These are phyloP conservation scores for Pollenia griseotomentosa DNA, from an alignment of 2,888 invertebrate genomes.

Conservation along the genomic window DNA sequence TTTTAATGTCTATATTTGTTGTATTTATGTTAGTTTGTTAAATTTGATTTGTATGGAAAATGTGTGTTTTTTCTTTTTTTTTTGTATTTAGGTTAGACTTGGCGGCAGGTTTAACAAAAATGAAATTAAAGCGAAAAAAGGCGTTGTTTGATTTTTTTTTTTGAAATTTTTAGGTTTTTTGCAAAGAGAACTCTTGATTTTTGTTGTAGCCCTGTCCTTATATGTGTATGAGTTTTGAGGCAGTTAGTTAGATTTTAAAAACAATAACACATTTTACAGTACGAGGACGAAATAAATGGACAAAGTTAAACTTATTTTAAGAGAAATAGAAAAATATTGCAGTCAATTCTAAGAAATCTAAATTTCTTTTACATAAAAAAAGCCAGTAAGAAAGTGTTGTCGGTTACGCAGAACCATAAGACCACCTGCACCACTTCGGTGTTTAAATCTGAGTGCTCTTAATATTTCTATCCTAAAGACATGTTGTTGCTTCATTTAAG, in stretches of 20 bases:
- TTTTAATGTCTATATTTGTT: constrained; percentile 41
- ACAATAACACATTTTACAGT: constrained; percentile 33
- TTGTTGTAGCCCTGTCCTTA: constrained; percentile 25
- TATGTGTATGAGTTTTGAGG: constrained; percentile 11
- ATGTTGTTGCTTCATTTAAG: too few relatives aligned
- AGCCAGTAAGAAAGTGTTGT: too few relatives aligned
- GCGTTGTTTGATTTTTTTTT: constrained; percentile 64
- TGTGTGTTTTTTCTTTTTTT: neutral
- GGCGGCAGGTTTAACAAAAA: constrained; percentile 63
- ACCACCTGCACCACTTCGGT: too few relatives aligned
- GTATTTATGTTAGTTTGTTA: constrained; percentile 12
- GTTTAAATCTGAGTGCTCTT: too few relatives aligned
- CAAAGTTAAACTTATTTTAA: neutral
- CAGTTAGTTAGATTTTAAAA: constrained; percentile 15
- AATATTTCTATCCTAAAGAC: too few relatives aligned
- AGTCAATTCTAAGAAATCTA: too few relatives aligned
- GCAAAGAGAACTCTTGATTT: constrained; percentile 27
- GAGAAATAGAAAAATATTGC: neutral
- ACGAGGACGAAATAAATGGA: neutral
- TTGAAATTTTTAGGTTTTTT: constrained; percentile 21
- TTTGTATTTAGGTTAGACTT: constrained; percentile 62
- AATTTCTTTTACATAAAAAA: too few relatives aligned
- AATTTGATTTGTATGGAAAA: constrained; percentile 4
- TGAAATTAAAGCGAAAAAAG: constrained; percentile 73
- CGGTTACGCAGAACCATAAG: too few relatives aligned